phyloP scores from a whole-genome alignment of 2,113 vertebrate genomes.

The Cariama cristata region DNA sequence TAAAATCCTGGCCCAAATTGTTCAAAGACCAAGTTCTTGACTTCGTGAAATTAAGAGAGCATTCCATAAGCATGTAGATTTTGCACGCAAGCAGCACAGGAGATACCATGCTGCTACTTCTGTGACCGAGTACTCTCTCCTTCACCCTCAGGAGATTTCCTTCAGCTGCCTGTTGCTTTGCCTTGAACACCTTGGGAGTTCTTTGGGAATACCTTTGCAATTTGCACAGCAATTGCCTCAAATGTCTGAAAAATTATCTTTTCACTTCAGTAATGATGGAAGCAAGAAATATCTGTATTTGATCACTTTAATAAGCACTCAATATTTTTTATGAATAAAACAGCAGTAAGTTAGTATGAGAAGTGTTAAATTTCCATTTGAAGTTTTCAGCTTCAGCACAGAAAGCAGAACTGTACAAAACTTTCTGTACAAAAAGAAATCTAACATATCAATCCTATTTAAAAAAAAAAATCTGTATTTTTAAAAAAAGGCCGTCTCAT shows the following conservation, averaged over 20 bases:
- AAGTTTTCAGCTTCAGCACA: background rate
- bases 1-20: background rate
- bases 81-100: background rate
- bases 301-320: background rate
- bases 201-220: background rate
- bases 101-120: background rate
- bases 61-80: accelerated
- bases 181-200: background rate
- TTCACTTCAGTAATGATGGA: background rate
- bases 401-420: background rate
- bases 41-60: background rate
- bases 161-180: background rate
- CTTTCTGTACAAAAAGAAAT: background rate
- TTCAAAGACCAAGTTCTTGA: background rate
- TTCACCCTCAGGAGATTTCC: background rate
- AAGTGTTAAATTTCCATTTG: background rate
- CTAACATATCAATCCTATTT: background rate
- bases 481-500: background rate
- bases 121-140: background rate
- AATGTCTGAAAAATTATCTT: background rate
- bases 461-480: background rate
- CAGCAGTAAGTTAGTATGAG: background rate
- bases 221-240: background rate
- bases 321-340: background rate
- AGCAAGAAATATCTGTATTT: background rate